Percentiles rank a stretch among this genome's conserved stretches.
Evolutionary conservation across 2,113 vertebrate species (phyloP).

Genomic region (Hemiprocne comata): DNA sequence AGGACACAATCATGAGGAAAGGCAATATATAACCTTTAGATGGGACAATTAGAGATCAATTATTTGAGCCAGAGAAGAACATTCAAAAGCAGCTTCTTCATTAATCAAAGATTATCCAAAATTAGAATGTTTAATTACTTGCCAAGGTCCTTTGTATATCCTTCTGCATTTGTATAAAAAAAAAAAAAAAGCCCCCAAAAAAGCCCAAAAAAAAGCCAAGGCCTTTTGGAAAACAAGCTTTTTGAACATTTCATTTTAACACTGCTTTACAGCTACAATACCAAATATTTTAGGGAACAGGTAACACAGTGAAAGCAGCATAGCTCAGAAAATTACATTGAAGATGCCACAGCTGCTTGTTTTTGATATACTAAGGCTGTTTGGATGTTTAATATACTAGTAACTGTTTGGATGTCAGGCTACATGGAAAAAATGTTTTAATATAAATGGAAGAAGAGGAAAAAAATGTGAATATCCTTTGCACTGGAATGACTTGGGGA

Average conservation of each 20-base stretch:
- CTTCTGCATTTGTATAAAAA: not conserved
- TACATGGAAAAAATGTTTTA: not conserved
- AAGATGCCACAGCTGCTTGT: not conserved
- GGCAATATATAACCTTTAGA: slow-evolving; percentile 72
- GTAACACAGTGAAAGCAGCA: not conserved
- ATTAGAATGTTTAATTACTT: slow-evolving; percentile 68
- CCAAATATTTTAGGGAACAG: not conserved
- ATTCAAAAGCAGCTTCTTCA: slow-evolving; percentile 47
- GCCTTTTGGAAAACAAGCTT: not conserved
- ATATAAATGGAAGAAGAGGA: not conserved
- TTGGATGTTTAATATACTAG: not conserved
- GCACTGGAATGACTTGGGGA: too few relatives aligned
- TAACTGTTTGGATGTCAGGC: not conserved
- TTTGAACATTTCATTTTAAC: not conserved
- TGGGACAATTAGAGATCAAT: slow-evolving; percentile 69
- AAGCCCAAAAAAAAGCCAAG: not conserved
- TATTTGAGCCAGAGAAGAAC: slow-evolving; percentile 51
- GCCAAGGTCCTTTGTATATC: slow-evolving; percentile 13
- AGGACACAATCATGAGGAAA: slow-evolving; percentile 59
- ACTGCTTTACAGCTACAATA: not conserved
- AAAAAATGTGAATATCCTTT: not conserved
- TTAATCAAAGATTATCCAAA: slow-evolving; percentile 66
- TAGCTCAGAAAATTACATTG: not conserved
- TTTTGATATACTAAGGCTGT: not conserved
- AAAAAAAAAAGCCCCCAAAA: too few relatives aligned